Evolutionary conservation across 2,888 invertebrate species (phyloP), one percentile per base, ranked within the genome.

Genomic region (Drosophila pseudotakahashii): DNA sequence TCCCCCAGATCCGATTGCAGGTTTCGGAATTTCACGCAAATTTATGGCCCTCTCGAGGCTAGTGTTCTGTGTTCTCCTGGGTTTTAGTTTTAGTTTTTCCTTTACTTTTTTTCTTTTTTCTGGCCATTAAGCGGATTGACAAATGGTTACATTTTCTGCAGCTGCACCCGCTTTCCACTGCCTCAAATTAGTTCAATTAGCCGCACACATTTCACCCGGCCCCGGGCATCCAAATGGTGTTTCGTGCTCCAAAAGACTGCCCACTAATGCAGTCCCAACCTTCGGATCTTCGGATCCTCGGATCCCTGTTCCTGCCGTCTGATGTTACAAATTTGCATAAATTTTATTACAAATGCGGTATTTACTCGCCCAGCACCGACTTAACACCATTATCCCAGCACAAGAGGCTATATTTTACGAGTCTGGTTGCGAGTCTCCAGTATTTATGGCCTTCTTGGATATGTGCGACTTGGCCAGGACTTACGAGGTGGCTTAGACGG

Each of bases 341-440:
- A 75, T 75, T 75, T 75, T 76, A 67, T 72, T 75, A 76, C 62
- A 72, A 75, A 75, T 71, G 47, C 75, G 52, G 50, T 70, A 66
- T 66, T 62, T 58, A 63, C 76, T 73, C 66, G 64, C 39, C 66
- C 74, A 73, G 80, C 72, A 79, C 75, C 76, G 75, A 75, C 77
- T 82, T 85, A 79, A 72, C 89, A 83, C 82, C 45, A 30, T 47
- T 88, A 79, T 87, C 81, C 16, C 37, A 45, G 50, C 70, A 50
- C 68, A 59, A 45, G 50, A 68, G 23, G 60, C 68, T 19, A 70
- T 83, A 81, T 50, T 55, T 63, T 34, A 69, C 69, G 69, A 51
- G 37, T 4, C 39, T 50, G 62, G 51, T 26, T 55, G 16, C 48
- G 54, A 23, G 67, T 67, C 62, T 75, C 60, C 57, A 48, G 66